A percentile compares a stretch with the other conserved stretches of the same genome.
phyloP scores from a whole-genome alignment of 2,888 invertebrate species.

The Steinernema carpocapsae region DNA sequence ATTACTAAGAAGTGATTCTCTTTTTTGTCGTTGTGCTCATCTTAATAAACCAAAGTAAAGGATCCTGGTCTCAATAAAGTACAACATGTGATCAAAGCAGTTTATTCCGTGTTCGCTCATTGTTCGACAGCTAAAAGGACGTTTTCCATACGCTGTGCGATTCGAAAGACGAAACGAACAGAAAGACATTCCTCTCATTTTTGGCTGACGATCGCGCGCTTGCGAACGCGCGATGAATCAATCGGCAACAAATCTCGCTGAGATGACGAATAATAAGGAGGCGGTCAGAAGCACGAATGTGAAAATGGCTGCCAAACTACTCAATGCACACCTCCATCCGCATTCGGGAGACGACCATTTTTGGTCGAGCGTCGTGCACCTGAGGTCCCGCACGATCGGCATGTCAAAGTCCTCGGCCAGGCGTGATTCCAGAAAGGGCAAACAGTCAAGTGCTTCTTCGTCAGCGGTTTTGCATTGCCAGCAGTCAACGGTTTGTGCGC shows the following conservation, averaged over 20 bases:
- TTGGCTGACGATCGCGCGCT: constrained; percentile 25
- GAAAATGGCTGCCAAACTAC: constrained; percentile 34
- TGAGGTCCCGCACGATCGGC: background rate
- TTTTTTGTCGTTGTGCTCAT: background rate
- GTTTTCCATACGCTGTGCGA: background rate
- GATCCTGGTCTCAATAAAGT: background rate
- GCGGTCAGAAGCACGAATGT: constrained; percentile 35
- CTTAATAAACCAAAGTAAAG: background rate
- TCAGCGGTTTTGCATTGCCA: constrained; percentile 13
- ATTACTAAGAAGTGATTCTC: constrained; percentile 46
- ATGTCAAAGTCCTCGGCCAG: constrained; percentile 8
- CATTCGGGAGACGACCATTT: constrained; percentile 48
- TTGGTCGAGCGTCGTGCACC: constrained; percentile 35
- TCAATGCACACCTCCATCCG: constrained; percentile 43
- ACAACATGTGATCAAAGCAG: background rate
- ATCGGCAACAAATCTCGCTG: constrained; percentile 34
- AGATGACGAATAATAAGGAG: constrained; percentile 35
- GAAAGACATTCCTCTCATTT: constrained; percentile 33
- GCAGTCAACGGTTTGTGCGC: constrained; percentile 17
- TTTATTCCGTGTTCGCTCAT: background rate
- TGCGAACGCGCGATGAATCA: constrained; percentile 26
- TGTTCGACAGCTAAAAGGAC: background rate
- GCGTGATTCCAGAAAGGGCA: constrained; percentile 24
- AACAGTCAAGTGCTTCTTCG: background rate
- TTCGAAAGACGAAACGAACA: constrained; percentile 2